These are phyloP conservation scores for Smutsia gigantea DNA, from an alignment of 2,797 vertebrate species.

Conservation along the genomic window DNA sequence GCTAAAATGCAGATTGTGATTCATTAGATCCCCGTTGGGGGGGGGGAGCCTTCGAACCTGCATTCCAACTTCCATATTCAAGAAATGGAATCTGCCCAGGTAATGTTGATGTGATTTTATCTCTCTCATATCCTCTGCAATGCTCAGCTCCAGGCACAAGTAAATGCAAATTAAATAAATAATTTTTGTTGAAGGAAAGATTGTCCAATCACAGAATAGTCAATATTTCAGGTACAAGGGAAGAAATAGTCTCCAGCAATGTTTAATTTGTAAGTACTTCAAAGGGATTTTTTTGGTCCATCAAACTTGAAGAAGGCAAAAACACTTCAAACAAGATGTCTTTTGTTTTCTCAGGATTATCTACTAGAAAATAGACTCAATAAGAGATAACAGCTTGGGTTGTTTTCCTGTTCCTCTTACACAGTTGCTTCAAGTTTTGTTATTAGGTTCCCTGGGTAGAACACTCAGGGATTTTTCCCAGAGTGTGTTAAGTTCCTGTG, in stretches of 20 bases:
- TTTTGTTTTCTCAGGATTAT: conserved; percentile 73
- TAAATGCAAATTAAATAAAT: background rate
- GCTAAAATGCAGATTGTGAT: background rate
- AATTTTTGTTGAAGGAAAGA: conserved; percentile 22
- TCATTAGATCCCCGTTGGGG: no score
- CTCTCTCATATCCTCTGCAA: background rate
- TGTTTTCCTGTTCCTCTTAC: conserved; percentile 75
- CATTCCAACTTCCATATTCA: background rate
- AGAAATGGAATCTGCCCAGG: background rate
- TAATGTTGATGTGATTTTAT: background rate
- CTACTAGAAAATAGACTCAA: conserved; percentile 68
- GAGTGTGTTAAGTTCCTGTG: conserved; percentile 80
- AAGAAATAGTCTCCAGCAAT: conserved; percentile 59
- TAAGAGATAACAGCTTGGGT: conserved; percentile 69
- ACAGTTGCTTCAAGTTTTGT: conserved; percentile 69
- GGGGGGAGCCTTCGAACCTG: background rate
- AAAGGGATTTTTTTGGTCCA: conserved; percentile 19
- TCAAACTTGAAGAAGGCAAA: conserved; percentile 61
- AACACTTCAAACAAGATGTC: conserved; percentile 68
- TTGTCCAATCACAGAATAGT: conserved; percentile 40
- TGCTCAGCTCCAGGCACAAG: background rate
- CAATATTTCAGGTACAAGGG: conserved; percentile 63
- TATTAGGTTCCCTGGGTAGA: conserved; percentile 81
- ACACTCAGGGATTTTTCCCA: conserved; percentile 79
- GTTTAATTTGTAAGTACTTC: conserved; percentile 73